Evolutionary conservation across 2,113 vertebrate species (phyloP), one percentile per base, ranked within the genome.

Genomic region (Sitta europaea): DNA sequence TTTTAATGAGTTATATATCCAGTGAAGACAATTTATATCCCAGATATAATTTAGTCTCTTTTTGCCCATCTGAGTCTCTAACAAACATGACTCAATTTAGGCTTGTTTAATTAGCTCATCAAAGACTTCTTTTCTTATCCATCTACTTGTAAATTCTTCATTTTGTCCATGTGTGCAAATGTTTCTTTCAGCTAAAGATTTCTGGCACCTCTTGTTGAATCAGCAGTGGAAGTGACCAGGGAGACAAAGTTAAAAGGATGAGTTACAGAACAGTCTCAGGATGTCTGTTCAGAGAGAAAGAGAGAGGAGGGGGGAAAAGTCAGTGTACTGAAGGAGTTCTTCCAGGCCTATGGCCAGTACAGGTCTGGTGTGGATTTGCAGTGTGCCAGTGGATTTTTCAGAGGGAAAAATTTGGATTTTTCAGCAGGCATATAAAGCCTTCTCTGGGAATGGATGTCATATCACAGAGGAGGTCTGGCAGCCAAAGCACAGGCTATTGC

Each of bases 291-390:
- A 48, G 36, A 33, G 27, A 42, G 19, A 62, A 38, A 66, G 31
- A 36, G 16, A 11, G 8, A 16, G 6, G 12, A 24, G 6, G 1
- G 9, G 3, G 9, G 5, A 10, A n/a, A n/a, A 14, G 9, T 25
- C 38, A 72, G 8, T 18, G 9, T 61, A 25, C 28, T 76, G 62
- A 68, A 76, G 40, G 35, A 86, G 22, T 43, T 27, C n/a, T 88
- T 87, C 36, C 38, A 77, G 40, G n/a, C 19, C 25, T 51, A 31
- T 1, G 10, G 22, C 20, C 86, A 82, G 21, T 2, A 28, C 55
- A 84, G 43, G 57, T 19, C 35, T 55, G 33, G 27, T 22, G 28
- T 48, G 31, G 42, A 51, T 88, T 73, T 90, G 45, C 42, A 45
- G 38, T 4, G n/a, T n/a, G n/a, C n/a, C n/a, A n/a, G n/a, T n/a